A percentile compares a stretch with the other conserved stretches of the same genome.
These are phyloP conservation scores for Neofelis nebulosa DNA, from an alignment of 2,113 vertebrate genomes.

Conservation along the genomic window DNA sequence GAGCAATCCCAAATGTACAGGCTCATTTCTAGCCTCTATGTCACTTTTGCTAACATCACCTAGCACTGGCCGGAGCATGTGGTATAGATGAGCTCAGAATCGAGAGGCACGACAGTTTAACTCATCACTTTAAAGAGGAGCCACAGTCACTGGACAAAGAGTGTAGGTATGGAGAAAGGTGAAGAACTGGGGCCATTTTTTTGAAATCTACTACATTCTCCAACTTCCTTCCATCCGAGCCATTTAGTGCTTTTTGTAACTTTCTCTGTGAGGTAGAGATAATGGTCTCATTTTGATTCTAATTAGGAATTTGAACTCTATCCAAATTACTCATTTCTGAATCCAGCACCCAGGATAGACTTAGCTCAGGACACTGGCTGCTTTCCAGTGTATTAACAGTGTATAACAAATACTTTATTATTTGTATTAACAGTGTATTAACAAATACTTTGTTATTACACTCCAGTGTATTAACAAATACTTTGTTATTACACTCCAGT, in stretches of 20 bases:
- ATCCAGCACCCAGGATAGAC: not conserved
- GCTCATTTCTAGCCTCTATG: not conserved
- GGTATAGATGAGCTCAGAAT: not conserved
- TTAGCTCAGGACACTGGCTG: not conserved
- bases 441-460: not conserved
- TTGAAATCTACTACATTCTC: not conserved
- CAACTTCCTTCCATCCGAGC: not conserved
- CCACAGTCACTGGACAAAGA: not conserved
- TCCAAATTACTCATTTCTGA: not conserved
- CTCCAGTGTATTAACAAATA: not conserved
- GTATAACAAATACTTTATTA: not conserved
- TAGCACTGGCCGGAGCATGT: not conserved
- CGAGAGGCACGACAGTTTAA: not conserved
- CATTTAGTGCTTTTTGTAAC: not conserved
- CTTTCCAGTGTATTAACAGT: too few relatives aligned
- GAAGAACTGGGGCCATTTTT: not conserved
- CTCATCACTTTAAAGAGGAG: not conserved
- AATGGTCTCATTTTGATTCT: conserved; percentile 3
- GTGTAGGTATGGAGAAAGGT: not conserved
- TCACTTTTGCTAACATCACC: not conserved
- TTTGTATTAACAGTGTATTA: too few relatives aligned
- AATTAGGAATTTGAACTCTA: not conserved
- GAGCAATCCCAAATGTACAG: not conserved
- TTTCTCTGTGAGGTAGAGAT: not conserved
- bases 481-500: not conserved